Conservation (phyloP, 1,140 invertebrate species). For the Calosoma granatense region DNA sequence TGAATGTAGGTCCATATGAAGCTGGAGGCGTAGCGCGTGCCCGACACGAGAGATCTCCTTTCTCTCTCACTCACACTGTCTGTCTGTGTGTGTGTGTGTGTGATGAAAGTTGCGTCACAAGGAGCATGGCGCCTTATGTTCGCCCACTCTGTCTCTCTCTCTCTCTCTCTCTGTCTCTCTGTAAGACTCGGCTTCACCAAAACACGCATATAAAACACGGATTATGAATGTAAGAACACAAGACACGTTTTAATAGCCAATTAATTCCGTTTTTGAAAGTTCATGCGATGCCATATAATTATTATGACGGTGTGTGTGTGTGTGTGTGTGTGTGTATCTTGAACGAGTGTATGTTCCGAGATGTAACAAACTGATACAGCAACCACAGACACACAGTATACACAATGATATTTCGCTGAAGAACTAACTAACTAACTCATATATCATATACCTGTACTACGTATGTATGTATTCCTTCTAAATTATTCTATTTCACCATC, state of each 20-base stretch:
- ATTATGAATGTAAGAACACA: conserved; percentile 3
- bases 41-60: background rate
- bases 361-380: background rate
- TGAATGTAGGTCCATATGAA: background rate
- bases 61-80: too few species aligned
- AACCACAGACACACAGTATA: too few species aligned
- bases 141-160: conserved; percentile 4
- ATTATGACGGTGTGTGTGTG: background rate
- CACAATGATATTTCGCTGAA: background rate
- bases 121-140: conserved; percentile 1
- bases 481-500: too few species aligned
- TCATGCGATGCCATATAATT: background rate
- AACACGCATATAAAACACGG: conserved; percentile 7
- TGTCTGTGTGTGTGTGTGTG: too few species aligned
- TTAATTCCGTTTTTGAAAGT: conserved; percentile 8
- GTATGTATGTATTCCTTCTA: background rate
- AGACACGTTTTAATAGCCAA: conserved; percentile 2
- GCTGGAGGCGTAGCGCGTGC: background rate
- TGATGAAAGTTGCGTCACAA: conserved; percentile 7
- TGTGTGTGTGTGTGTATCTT: too few species aligned
- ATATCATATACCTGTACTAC: background rate
- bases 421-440: background rate
- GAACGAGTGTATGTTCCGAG: background rate
- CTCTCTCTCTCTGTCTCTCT: too few species aligned
- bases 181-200: conserved; percentile 2